phyloP scores from a whole-genome alignment of 2,797 vertebrate genomes.

The Natrix natrix region DNA sequence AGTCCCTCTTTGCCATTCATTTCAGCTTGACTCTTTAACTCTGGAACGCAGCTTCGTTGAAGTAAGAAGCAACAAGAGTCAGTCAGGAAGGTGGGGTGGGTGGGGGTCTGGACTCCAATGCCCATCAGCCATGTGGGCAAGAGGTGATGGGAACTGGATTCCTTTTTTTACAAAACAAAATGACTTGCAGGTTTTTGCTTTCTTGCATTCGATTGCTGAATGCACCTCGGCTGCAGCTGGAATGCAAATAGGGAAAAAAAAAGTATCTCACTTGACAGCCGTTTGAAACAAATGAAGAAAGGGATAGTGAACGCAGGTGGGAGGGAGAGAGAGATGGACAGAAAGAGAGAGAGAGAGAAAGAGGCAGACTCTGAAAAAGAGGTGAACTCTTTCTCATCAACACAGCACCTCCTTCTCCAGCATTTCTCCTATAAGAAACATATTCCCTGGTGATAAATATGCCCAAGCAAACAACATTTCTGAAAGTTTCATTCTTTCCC shows the following conservation, averaged over 20 bases:
- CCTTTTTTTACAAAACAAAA: too few relatives aligned
- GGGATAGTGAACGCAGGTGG: background rate
- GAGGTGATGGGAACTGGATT: background rate
- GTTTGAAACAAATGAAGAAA: background rate
- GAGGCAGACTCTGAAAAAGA: constrained; percentile 31
- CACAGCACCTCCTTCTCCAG: constrained; percentile 9
- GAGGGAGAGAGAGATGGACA: background rate
- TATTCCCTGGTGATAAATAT: constrained; percentile 51
- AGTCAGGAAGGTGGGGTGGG: background rate
- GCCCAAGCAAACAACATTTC: constrained; percentile 50
- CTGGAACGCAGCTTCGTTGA: background rate
- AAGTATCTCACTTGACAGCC: background rate
- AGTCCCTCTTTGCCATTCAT: background rate
- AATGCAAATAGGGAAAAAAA: background rate
- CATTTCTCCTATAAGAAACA: constrained; percentile 49
- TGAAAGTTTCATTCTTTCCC: constrained; percentile 43
- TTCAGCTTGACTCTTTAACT: background rate
- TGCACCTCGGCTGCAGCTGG: background rate
- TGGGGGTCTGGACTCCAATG: background rate
- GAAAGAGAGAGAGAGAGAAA: background rate
- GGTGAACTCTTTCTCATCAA: background rate
- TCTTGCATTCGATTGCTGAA: background rate
- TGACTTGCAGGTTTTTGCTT: background rate
- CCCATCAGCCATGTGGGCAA: background rate
- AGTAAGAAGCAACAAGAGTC: background rate